Evolutionary conservation across 2,797 vertebrate species (phyloP), one percentile per base, ranked within the genome.

Genomic region (Poecilia velifera): DNA sequence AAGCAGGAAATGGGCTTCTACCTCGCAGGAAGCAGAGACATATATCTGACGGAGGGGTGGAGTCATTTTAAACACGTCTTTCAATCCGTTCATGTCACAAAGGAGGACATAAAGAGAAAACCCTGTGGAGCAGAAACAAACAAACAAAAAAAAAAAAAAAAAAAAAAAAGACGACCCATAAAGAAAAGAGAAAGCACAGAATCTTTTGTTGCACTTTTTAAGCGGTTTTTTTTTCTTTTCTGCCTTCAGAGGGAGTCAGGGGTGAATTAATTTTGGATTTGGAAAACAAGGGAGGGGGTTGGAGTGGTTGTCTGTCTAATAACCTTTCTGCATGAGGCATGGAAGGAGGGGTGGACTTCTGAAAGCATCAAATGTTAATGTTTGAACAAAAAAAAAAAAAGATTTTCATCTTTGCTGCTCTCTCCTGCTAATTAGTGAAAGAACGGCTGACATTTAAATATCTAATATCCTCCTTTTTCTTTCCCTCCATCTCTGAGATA

Each of bases 361-460:
- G 74, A 90, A 71, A 81, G 72, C 83, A 88, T 90, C 74, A 83
- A 76, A 84, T 87, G 75, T 82, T 85, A 76, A 86, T 84, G 77
- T 81, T 78, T 74, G 74, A 83, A 59, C 72, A 25, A 64, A 73
- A 85, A 57, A 2, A 76, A 36, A 51, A 73, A 85, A 81, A 55
- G 18, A 81, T 78, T 66, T 74, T 79, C 73, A 62, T 90, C 90
- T 83, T 51, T 64, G 51, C 74, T 36, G 3, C 68, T 71, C 79
- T 82, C 82, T 88, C 47, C 51, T 83, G 82, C 89, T 91, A 91
- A 92, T 91, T 90, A 91, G 86, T 10, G 46, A 81, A 90, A 90
- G 84, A 90, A 81, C 6, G 41, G 34, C 75, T 85, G 88, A 91
- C 85, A 85, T 90, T 89, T 88, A 88, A 87, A 88, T 78, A 87